These are phyloP conservation scores for Kryptopterus vitreolus DNA, from an alignment of 2,797 vertebrate genomes.

Conservation along the genomic window DNA sequence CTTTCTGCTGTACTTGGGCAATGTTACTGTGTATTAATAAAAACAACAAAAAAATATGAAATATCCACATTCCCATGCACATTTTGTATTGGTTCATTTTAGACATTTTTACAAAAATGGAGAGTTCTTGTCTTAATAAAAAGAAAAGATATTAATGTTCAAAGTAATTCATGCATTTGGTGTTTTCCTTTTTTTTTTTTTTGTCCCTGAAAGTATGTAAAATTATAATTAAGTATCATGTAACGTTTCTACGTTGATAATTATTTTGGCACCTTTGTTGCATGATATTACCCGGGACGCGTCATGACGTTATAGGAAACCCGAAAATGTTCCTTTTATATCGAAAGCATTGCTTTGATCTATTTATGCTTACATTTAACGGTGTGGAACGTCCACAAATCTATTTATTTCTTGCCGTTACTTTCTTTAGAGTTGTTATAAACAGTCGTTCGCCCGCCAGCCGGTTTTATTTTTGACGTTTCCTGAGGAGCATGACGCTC, in stretches of 20 bases:
- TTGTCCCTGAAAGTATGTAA: background rate
- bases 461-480: background rate
- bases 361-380: background rate
- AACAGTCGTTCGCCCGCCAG: background rate
- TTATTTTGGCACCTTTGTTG: background rate
- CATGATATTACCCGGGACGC: background rate
- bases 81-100: conserved; percentile 99
- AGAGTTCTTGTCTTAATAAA: conserved; percentile 99
- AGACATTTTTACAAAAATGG: conserved; percentile 98
- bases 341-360: background rate
- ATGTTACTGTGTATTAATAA: conserved; percentile 92
- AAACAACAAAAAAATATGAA: conserved; percentile 67
- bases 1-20: conserved; percentile 95
- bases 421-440: background rate
- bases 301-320: background rate
- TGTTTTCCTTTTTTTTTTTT: conserved; percentile 45
- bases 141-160: conserved; percentile 97
- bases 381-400: background rate
- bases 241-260: background rate
- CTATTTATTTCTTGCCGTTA: background rate
- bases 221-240: background rate
- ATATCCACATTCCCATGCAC: conserved; percentile 95
- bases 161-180: conserved; percentile 71
- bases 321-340: background rate
- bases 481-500: no score